Evolutionary conservation across 1,140 invertebrate species (phyloP), one percentile per base, ranked within the genome.

Genomic region (Melitaea cinxia): DNA sequence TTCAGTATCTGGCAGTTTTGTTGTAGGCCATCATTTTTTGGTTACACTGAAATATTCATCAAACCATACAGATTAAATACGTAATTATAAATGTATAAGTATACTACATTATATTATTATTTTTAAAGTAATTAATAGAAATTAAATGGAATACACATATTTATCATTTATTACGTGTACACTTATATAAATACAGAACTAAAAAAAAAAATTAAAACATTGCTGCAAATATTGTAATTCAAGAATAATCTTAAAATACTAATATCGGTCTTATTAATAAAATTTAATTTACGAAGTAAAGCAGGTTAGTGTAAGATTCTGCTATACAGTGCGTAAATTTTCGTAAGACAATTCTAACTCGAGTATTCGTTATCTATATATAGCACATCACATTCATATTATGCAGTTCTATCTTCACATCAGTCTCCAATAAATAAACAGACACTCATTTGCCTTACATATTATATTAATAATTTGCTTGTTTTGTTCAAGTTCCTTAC

Each of bases 401-500:
- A 19, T 52, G 17, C n/a, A 30, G 19, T 7, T 47, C 10, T 9
- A 12, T 19, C 28, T 19, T 37, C 21, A 55, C 53, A 37, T 55
- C 53, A 55, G 53, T 55, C 53, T 55, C 53, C 53, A 35, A 19
- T 19, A 19, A 17, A 55, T 55, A 37, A 37, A 23, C 19, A 55
- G 28, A 35, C 28, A 54, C 12, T n/a, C 4, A n/a, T 37, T n/a
- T 4, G 1, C 12, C 14, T 2, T n/a, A 4, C 14, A 33, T 54
- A 19, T 2, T 17, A 19, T 19, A 7, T 45, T 9, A 19, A 19
- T 45, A 45, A 19, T 45, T 19, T 19, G 39, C 39, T 15, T 19
- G 39, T 45, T 45, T 45, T 45, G 39, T 6, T 45, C 17, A 45
- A 37, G 35, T 37, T 45, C 19, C 39, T 9, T 45, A 19, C 17